Evolutionary conservation across 2,888 invertebrate genomes (phyloP), one percentile per base, ranked within the genome.

Genomic region (Tipula helvola): DNA sequence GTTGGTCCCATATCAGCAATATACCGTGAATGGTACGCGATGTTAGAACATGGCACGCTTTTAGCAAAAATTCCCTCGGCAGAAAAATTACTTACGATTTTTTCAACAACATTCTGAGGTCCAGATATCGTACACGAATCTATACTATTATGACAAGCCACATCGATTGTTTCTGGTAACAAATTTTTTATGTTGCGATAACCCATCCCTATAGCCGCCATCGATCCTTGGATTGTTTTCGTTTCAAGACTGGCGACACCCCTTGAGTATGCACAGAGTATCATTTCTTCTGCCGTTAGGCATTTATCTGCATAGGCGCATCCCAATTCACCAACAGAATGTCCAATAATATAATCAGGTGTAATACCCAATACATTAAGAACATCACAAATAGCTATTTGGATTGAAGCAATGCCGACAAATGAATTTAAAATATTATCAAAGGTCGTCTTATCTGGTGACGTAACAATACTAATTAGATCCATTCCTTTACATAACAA

Each of bases 261-360:
- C 89, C 97, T 93, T 90, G 95, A 96, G 91, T 97, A 97, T 0
- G 98, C 96, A 0, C 95, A 93, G 8, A 97, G 91, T 87, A 98
- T 95, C 93, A 96, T 96, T 92, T 98, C 96, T 89, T 97, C 96
- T 0, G 95, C 94, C 0, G 97, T 96, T 88, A 98, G 94, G 88
- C 97, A 96, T 0, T 97, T 97, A 90, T 99, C 99, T 2, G 97
- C 98, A 92, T 99, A 99, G 0, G 97, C 98, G 91, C 99, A 98
- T 0, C 97, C 98, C 5, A 99, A 92, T 91, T 99, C 99, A 36
- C 99, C 99, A 0, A 97, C 97, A 8, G 98, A 98, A 91, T 98
- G 98, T 1, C 99, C 96, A 88, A 96, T 94, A 88, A 96, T 94
- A 42, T 94, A 94, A 90, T 96, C 96, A 10, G 96, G 95, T 86